Conservation (phyloP, 53 echinoderm and acorn worm species). For the Henricia sp. region DNA sequence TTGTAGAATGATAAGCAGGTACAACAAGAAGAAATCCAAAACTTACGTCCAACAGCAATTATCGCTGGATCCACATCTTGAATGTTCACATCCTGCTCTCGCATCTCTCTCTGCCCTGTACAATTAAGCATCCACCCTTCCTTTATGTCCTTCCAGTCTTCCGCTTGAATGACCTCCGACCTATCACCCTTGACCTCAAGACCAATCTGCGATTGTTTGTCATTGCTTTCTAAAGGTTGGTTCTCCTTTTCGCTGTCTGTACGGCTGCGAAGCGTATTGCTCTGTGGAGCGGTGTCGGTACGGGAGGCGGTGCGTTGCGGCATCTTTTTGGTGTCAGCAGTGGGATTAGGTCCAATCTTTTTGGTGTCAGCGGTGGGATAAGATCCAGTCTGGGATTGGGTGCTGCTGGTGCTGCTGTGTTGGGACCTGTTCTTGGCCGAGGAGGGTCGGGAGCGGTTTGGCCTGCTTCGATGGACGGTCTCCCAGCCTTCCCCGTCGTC, state of each 20-base stretch:
- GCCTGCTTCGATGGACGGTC: slow-evolving; percentile 94
- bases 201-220: not conserved
- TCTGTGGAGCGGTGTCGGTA: not conserved
- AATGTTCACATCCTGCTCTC: slow-evolving; percentile 46
- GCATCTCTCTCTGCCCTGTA: not conserved
- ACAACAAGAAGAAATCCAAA: not conserved
- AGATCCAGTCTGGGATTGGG: slow-evolving; percentile 12
- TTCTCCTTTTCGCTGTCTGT: slow-evolving; percentile 99
- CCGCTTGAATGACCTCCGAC: not conserved
- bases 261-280: slow-evolving; percentile 45
- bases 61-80: slow-evolving; percentile 84
- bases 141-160: not conserved
- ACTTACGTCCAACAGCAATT: slow-evolving; percentile 34
- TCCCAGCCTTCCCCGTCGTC: slow-evolving; percentile 99
- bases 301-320: not conserved
- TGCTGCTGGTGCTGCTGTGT: slow-evolving; percentile 46
- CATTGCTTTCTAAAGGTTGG: slow-evolving; percentile 59
- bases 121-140: slow-evolving; percentile 5
- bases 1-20: not conserved
- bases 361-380: slow-evolving; percentile 5
- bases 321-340: not conserved
- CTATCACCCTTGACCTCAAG: not conserved
- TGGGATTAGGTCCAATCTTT: not conserved
- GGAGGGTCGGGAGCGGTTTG: slow-evolving; percentile 78
- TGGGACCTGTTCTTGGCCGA: slow-evolving; percentile 69